Evolutionary conservation across 2,888 invertebrate species (phyloP).

Genomic region (Zygaena filipendulae): DNA sequence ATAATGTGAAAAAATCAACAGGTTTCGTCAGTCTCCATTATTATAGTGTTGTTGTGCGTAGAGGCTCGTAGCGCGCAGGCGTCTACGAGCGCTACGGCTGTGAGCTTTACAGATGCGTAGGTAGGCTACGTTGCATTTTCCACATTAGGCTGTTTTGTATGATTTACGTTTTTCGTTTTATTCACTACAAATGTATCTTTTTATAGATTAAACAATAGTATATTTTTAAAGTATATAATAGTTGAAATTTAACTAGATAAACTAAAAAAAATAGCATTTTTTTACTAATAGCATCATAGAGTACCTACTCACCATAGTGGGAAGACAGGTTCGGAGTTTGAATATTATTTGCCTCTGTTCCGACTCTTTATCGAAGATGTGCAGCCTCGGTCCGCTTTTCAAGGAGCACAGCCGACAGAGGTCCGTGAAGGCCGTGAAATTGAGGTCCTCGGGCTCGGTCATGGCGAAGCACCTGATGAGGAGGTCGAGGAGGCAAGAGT

Average conservation of each 20-base stretch:
- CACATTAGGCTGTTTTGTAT: constrained; percentile 6
- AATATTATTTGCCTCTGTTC: constrained; percentile 77
- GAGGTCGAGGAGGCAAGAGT: constrained; percentile 69
- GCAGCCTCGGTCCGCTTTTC: constrained; percentile 74
- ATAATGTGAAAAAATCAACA: constrained; percentile 24
- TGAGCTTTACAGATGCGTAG: constrained; percentile 12
- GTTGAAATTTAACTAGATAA: too few relatives aligned
- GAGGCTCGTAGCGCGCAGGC: constrained; percentile 51
- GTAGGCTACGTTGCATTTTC: constrained; percentile 13
- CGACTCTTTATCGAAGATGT: constrained; percentile 78
- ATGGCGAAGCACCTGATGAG: constrained; percentile 70
- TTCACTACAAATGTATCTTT: too few relatives aligned
- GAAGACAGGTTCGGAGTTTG: constrained; percentile 75
- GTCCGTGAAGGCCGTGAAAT: constrained; percentile 75
- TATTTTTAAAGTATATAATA: not conserved
- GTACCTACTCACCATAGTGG: constrained; percentile 74
- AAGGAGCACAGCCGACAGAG: constrained; percentile 77
- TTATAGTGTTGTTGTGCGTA: constrained; percentile 29
- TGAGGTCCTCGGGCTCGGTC: constrained; percentile 76
- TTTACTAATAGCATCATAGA: too few relatives aligned
- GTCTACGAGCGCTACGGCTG: constrained; percentile 44
- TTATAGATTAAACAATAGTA: too few relatives aligned
- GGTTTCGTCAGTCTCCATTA: constrained; percentile 23
- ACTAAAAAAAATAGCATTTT: too few relatives aligned
- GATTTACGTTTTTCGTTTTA: constrained; percentile 1